These are phyloP conservation scores for Cetoscarus ocellatus DNA, from an alignment of 2,797 vertebrate species.

Conservation along the genomic window DNA sequence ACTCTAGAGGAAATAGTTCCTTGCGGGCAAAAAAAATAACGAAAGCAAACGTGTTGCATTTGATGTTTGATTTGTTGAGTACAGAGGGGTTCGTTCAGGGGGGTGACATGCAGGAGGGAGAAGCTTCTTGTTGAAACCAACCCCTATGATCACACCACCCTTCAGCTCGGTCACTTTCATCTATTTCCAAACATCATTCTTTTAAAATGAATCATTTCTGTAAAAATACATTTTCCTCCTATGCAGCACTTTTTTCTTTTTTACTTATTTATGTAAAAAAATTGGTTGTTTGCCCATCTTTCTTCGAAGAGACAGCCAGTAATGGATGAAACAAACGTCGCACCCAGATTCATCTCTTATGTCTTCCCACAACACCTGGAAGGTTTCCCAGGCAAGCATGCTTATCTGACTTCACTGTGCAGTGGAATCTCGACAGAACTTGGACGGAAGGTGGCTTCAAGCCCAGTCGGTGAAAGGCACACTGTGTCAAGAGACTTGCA, in stretches of 20 bases:
- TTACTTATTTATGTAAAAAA: conserved; percentile 5
- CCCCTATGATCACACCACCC: conserved; percentile 15
- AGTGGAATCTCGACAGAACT: conserved; percentile 49
- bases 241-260: neutral
- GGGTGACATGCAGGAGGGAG: neutral
- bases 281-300: neutral
- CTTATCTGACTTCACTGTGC: conserved; percentile 38
- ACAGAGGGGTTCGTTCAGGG: conserved; percentile 3
- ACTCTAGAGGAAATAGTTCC: conserved; percentile 19
- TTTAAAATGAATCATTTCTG: neutral
- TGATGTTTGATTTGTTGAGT: conserved; percentile 24
- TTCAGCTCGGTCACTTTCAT: conserved; percentile 21
- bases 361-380: conserved; percentile 23
- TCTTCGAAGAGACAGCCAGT: neutral
- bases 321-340: conserved; percentile 2
- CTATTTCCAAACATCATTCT: conserved; percentile 8
- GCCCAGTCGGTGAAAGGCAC: conserved; percentile 60
- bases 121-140: conserved; percentile 15
- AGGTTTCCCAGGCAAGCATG: conserved; percentile 26
- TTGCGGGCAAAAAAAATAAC: conserved; percentile 8
- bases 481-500: conserved; percentile 42
- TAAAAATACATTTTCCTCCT: neutral
- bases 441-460: conserved; percentile 61
- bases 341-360: conserved; percentile 11
- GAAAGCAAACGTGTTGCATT: conserved; percentile 9